Conservation (phyloP, 1,140 invertebrate genomes). For the Cardiocondyla obscurior region DNA sequence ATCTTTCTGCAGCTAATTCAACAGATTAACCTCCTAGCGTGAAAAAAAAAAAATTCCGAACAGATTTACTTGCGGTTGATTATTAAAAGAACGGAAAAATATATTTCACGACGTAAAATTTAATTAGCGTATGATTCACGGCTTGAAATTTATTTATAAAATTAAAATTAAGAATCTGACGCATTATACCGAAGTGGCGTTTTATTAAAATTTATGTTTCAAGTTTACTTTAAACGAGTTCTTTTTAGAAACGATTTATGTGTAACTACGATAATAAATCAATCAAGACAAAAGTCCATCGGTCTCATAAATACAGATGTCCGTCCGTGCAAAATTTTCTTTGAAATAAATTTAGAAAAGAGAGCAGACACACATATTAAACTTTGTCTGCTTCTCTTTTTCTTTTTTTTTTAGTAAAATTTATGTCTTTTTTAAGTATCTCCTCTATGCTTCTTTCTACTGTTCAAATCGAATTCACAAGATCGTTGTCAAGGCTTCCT, state of each 20-base stretch:
- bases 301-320: background rate
- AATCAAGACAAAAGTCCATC: background rate
- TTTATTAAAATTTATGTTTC: slow-evolving; percentile 1
- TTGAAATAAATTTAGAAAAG: background rate
- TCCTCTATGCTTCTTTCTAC: slow-evolving; percentile 44
- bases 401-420: slow-evolving; percentile 13
- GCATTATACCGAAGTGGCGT: background rate
- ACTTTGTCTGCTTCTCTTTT: too few species aligned
- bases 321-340: background rate
- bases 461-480: slow-evolving; percentile 61
- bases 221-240: background rate
- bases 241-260: background rate
- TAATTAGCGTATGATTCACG: background rate
- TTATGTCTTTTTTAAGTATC: slow-evolving; percentile 34
- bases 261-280: background rate
- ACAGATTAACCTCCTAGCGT: background rate
- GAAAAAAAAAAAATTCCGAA: background rate
- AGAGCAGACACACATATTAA: background rate
- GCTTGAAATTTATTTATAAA: background rate
- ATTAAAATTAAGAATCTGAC: background rate
- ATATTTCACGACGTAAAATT: background rate
- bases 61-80: background rate
- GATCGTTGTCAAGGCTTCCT: slow-evolving; percentile 52
- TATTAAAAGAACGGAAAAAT: background rate
- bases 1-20: background rate